Evolutionary conservation across 2,797 vertebrate species (phyloP), one percentile per base, ranked within the genome.

Genomic region (Parambassis ranga): DNA sequence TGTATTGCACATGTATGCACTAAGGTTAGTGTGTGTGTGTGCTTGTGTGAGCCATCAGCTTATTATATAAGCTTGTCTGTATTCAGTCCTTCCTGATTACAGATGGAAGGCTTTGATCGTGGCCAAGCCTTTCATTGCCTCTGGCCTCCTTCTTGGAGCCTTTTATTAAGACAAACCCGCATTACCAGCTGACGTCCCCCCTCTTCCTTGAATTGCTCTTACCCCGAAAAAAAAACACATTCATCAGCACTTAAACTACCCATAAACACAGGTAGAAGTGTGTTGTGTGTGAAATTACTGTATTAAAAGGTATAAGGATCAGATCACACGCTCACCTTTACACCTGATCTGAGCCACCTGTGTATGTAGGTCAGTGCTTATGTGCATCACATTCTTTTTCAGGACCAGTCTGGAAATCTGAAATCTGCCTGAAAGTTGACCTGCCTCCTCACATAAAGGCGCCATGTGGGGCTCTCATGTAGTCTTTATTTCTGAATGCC

Each of bases 51-150:
- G 31, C 77, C 65, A 15, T 58, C 30, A 57, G 60, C 47, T 63
- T 64, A 68, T 82, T 75, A 75, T 68, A 62, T 58, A 66, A 71
- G 65, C 80, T 47, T 1, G 26, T 75, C 63, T 81, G 71, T 71
- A 77, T 79, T 79, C 66, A 41, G 47, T 55, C 58, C 44, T 48
- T n/a, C 60, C 69, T 85, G 77, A 88, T 88, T 84, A 84, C 62
- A 84, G 63, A 75, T 35, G 69, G 42, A 33, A 49, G 39, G 53
- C 86, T 88, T 87, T 87, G 80, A 89, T 90, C 71, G 10, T 33
- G 15, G 16, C 41, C 58, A 31, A 61, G 66, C 65, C 85, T 85
- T 75, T 85, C 65, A 89, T 85, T 83, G 66, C 41, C 38, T 9
- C 15, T 53, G 65, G 47, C 59, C 75, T 64, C 68, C 28, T 71